Evolutionary conservation across 2,113 vertebrate species (phyloP).

Genomic region (Petrocephalus microphthalmus): DNA sequence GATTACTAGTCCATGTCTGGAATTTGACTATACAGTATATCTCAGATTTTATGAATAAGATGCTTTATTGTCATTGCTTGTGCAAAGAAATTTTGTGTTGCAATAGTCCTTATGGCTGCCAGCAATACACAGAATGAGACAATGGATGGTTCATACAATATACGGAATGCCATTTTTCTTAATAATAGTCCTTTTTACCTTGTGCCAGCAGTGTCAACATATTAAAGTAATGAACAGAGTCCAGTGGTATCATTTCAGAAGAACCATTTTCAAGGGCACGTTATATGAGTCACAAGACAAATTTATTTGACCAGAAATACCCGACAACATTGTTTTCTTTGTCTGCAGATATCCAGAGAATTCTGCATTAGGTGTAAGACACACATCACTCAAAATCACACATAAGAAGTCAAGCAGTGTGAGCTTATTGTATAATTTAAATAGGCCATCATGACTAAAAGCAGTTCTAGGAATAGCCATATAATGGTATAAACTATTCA

Average conservation of each 20-base stretch:
- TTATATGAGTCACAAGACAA: not conserved
- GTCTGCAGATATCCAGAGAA: not conserved
- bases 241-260: not conserved
- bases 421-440: constrained; percentile 23
- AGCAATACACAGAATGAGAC: not conserved
- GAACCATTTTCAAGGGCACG: not conserved
- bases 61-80: not conserved
- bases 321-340: not conserved
- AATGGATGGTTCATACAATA: not conserved
- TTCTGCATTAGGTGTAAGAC: not conserved
- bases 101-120: not conserved
- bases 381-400: not conserved
- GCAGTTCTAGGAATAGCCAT: constrained; percentile 19
- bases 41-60: not conserved
- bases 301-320: constrained; percentile 1
- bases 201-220: not conserved
- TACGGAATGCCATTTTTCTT: not conserved
- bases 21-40: too few relatives aligned
- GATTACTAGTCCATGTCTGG: not conserved
- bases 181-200: constrained; percentile 1
- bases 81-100: not conserved
- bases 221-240: not conserved
- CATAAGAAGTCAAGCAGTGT: not conserved
- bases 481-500: constrained; percentile 23
- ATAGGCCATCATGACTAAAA: constrained; percentile 12